Percentiles rank a stretch among this genome's conserved stretches.
These are phyloP conservation scores for chimpanzee (Pan troglodytes) DNA, from an alignment of 2,113 vertebrate genomes.

Conservation along the genomic window DNA sequence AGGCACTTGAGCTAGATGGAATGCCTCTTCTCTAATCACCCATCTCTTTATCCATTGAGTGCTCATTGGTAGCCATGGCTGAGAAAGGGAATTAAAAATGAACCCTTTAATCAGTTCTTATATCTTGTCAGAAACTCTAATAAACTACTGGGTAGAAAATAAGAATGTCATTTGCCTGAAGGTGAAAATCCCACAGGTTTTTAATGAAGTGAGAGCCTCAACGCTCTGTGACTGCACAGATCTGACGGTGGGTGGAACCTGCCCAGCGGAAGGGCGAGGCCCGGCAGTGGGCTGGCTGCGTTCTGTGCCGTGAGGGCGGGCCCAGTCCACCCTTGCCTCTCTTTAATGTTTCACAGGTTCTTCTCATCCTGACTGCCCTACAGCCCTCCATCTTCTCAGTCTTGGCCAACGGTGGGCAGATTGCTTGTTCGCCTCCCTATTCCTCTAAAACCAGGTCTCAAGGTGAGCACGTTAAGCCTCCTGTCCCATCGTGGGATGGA, in stretches of 20 bases:
- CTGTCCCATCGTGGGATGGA: neutral
- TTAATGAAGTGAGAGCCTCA: neutral
- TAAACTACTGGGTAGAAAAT: neutral
- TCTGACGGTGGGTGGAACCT: neutral
- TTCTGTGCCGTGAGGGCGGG: neutral
- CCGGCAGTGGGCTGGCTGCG: neutral
- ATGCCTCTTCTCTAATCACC: neutral
- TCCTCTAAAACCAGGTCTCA: conserved; percentile 85
- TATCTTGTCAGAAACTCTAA: neutral
- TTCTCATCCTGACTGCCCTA: conserved; percentile 83
- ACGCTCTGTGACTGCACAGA: neutral
- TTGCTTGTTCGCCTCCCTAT: conserved; percentile 85
- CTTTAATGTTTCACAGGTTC: conserved; percentile 64
- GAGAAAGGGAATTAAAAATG: neutral
- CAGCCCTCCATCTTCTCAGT: conserved; percentile 86
- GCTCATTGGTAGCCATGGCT: neutral
- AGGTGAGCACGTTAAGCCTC: conserved; percentile 69
- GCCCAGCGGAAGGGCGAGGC: neutral
- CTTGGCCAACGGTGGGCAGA: conserved; percentile 81
- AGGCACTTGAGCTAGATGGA: neutral
- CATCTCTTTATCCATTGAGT: neutral
- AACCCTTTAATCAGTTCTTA: neutral
- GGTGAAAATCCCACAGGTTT: conserved; percentile 4
- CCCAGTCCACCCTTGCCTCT: rapidly evolving
- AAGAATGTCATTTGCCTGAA: neutral